Conservation (phyloP, 2,888 invertebrate genomes). For the Automeris io region DNA sequence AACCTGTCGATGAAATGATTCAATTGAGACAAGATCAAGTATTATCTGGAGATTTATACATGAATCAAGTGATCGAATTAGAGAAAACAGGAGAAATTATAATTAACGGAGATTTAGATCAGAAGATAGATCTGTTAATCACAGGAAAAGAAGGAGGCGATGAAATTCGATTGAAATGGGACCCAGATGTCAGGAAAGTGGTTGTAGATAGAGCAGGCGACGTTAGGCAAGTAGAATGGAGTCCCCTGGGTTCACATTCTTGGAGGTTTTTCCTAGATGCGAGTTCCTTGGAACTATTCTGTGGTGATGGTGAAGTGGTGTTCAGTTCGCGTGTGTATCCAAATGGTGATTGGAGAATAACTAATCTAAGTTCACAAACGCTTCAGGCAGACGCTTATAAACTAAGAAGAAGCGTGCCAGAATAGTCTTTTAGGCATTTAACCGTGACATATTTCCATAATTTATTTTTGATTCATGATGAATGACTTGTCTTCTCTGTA, state of each 20-base stretch:
- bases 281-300: conserved; percentile 62
- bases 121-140: conserved; percentile 40
- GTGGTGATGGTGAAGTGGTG: conserved; percentile 65
- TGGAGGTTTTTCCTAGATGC: conserved; percentile 62
- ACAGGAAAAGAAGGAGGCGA: conserved; percentile 48
- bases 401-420: conserved; percentile 45
- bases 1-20: conserved; percentile 44
- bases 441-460: too few species aligned
- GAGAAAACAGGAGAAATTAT: conserved; percentile 51
- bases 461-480: too few species aligned
- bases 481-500: too few species aligned
- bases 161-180: conserved; percentile 39
- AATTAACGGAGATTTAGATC: conserved; percentile 34
- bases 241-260: conserved; percentile 29
- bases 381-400: conserved; percentile 43
- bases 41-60: conserved; percentile 27
- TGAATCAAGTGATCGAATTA: conserved; percentile 28
- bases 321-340: conserved; percentile 60
- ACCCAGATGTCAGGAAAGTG: conserved; percentile 41
- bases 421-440: too few species aligned
- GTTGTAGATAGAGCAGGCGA: conserved; percentile 49
- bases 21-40: conserved; percentile 34
- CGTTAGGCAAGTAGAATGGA: conserved; percentile 58
- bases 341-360: conserved; percentile 51
- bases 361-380: conserved; percentile 42